Conservation (phyloP, 2,113 vertebrate species). For the Trogon surrucura region DNA sequence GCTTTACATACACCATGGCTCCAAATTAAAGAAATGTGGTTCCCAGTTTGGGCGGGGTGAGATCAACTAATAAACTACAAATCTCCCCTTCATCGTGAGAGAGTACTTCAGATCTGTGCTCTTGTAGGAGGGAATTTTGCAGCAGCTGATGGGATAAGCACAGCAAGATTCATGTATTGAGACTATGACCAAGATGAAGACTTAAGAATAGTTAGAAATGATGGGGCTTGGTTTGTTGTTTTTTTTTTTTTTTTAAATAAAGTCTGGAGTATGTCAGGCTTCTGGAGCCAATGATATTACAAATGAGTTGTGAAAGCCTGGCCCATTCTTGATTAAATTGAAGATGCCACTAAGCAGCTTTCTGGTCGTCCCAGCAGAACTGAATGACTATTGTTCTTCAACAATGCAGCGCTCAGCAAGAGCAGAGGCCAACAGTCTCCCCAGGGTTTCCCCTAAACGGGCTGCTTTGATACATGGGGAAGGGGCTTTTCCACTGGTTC, state of each 20-base stretch:
- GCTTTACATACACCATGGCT: background rate
- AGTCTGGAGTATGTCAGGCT: background rate
- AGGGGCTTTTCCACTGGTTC: background rate
- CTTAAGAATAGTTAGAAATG: background rate
- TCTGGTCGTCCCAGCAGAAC: slow-evolving; percentile 48
- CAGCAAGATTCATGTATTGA: background rate
- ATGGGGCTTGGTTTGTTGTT: background rate
- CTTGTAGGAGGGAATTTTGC: background rate
- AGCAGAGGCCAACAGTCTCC: background rate
- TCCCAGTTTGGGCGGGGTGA: slow-evolving; percentile 9
- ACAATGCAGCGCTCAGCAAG: slow-evolving; percentile 27
- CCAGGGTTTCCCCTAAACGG: background rate
- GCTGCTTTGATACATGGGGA: background rate
- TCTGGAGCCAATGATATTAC: slow-evolving; percentile 28
- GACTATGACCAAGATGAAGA: background rate
- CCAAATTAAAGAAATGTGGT: slow-evolving; percentile 20
- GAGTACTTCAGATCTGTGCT: background rate
- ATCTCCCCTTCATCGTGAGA: background rate
- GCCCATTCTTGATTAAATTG: slow-evolving; percentile 37
- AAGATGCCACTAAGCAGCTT: slow-evolving; percentile 46
- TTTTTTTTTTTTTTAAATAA: background rate
- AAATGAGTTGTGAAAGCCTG: slow-evolving; percentile 52
- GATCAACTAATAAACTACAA: background rate
- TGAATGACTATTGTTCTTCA: slow-evolving; percentile 55
- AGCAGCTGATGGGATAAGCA: background rate